Evolutionary conservation across 1,140 invertebrate genomes (phyloP).

Genomic region (Hyles vespertilio): DNA sequence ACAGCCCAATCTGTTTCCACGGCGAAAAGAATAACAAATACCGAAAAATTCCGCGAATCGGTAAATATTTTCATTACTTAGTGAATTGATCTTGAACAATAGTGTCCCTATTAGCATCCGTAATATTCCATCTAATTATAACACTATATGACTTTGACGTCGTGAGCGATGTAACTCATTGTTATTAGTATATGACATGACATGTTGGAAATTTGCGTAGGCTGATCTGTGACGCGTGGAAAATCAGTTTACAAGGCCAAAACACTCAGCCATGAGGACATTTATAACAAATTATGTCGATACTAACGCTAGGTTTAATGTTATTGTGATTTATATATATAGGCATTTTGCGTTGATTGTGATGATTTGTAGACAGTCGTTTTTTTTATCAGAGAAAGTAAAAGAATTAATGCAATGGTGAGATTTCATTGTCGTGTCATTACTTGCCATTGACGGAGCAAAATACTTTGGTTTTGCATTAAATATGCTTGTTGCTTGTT

Average conservation of each 20-base stretch:
- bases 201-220: slow-evolving; percentile 25
- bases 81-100: too few relatives aligned
- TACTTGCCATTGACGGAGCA: neutral
- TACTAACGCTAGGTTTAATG: too few relatives aligned
- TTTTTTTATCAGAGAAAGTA: neutral
- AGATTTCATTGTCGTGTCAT: neutral
- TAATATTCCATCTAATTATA: slow-evolving; percentile 7
- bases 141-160: slow-evolving; percentile 9
- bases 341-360: too few relatives aligned
- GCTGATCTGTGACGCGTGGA: slow-evolving; percentile 21
- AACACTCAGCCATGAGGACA: slow-evolving; percentile 12
- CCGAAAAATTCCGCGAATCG: too few relatives aligned
- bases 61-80: too few relatives aligned
- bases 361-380: too few relatives aligned
- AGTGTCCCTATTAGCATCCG: too few relatives aligned
- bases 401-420: neutral
- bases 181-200: slow-evolving; percentile 26
- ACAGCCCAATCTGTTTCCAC: too few relatives aligned
- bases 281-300: neutral
- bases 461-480: neutral
- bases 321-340: too few relatives aligned
- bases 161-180: slow-evolving; percentile 21
- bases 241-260: slow-evolving; percentile 23
- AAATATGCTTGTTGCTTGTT: too few relatives aligned
- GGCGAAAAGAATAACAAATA: too few relatives aligned